Conservation (phyloP, 2,797 vertebrate genomes). For the Lycodopsis pacificus region DNA sequence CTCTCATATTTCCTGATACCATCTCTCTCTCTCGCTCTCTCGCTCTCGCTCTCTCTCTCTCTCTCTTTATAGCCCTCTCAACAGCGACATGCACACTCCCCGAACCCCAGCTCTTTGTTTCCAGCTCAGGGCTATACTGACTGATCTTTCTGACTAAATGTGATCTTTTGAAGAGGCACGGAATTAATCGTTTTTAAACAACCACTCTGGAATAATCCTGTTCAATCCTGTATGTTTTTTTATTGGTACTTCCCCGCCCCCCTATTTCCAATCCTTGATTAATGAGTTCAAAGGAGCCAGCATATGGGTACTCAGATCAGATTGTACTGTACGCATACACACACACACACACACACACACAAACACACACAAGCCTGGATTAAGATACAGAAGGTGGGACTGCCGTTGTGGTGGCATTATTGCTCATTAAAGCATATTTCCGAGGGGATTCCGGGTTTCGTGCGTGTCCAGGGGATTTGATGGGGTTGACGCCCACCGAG, state of each 20-base stretch:
- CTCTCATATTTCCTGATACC: conserved; percentile 10
- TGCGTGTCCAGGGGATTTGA: conserved; percentile 60
- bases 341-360: conserved; percentile 32
- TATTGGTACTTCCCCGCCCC: neutral
- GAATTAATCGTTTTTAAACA: conserved; percentile 71
- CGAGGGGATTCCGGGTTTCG: conserved; percentile 58
- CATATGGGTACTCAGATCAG: conserved; percentile 75
- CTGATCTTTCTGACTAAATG: conserved; percentile 42
- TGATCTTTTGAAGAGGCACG: conserved; percentile 53
- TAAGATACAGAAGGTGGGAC: conserved; percentile 73
- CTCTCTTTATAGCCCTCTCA: conserved; percentile 9
- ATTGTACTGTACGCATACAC: conserved; percentile 19
- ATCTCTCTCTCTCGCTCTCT: conserved; percentile 19
- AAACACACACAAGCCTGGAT: conserved; percentile 58
- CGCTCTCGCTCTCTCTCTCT: neutral
- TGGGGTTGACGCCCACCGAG: conserved; percentile 38
- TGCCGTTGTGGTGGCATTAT: conserved; percentile 69
- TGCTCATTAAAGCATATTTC: conserved; percentile 76
- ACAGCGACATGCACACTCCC: conserved; percentile 43
- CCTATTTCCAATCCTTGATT: conserved; percentile 71
- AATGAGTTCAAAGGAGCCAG: conserved; percentile 75
- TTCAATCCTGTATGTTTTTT: conserved; percentile 62
- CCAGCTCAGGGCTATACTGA: conserved; percentile 39
- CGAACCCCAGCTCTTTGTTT: conserved; percentile 57
- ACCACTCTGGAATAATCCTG: conserved; percentile 63